Conservation (phyloP, 2,797 vertebrate genomes). For the Paratrypauchen microcephalus region DNA sequence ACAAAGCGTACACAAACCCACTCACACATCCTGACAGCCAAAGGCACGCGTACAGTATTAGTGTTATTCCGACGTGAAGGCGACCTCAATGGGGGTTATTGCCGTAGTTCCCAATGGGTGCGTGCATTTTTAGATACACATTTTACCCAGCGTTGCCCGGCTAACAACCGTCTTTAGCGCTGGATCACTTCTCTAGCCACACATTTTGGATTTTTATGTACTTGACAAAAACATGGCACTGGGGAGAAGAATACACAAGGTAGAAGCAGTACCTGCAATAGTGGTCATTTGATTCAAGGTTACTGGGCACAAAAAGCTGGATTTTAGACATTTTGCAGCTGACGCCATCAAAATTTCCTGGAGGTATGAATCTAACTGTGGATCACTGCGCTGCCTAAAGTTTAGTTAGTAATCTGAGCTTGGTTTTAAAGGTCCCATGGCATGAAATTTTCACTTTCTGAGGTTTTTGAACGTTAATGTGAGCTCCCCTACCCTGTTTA, state of each 20-base stretch:
- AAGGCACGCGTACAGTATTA: conserved; percentile 26
- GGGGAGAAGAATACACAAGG: background rate
- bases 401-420: no score
- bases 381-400: no score
- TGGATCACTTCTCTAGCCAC: conserved; percentile 8
- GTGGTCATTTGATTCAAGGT: background rate
- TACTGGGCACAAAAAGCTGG: background rate
- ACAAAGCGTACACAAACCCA: conserved; percentile 23
- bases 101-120: conserved; percentile 24
- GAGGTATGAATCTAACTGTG: no score
- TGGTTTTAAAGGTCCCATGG: no score
- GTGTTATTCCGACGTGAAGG: conserved; percentile 32
- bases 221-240: conserved; percentile 1
- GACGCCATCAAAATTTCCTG: no score
- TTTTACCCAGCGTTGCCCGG: background rate
- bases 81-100: conserved; percentile 33
- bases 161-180: conserved; percentile 4
- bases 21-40: conserved; percentile 38
- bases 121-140: conserved; percentile 27
- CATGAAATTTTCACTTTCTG: no score
- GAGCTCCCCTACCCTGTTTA: no score
- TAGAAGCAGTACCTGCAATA: background rate
- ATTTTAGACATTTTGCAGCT: background rate
- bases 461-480: no score
- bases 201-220: conserved; percentile 2